Evolutionary conservation across 2,797 vertebrate species (phyloP).

Genomic region (Pantherophis vulpinus): DNA sequence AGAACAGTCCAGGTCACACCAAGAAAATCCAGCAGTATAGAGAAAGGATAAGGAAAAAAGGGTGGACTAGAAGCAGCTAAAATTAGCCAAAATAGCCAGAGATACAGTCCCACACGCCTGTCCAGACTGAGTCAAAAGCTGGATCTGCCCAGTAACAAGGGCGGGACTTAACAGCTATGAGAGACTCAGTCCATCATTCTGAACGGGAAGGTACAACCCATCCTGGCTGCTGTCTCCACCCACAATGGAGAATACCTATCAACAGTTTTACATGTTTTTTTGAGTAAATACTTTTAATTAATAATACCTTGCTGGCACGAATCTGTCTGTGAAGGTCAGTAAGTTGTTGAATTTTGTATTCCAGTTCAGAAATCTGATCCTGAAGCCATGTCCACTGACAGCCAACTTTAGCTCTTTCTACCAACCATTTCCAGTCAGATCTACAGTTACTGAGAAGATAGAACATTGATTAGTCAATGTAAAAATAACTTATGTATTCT

Average conservation of each 20-base stretch:
- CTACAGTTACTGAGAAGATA: conserved; percentile 72
- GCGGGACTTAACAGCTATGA: too few species aligned
- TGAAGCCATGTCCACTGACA: conserved; percentile 94
- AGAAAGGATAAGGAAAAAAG: too few species aligned
- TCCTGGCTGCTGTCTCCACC: too few species aligned
- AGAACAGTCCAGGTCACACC: too few species aligned
- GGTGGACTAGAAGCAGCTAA: too few species aligned
- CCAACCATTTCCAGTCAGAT: conserved; percentile 84
- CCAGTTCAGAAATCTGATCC: conserved; percentile 85
- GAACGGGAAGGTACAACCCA: too few species aligned
- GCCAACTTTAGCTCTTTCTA: conserved; percentile 85
- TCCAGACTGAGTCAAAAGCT: too few species aligned
- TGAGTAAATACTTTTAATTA: conserved; percentile 33
- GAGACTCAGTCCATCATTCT: too few species aligned
- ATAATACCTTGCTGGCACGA: conserved; percentile 82
- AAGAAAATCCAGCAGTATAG: too few species aligned
- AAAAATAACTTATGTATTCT: conserved; percentile 56
- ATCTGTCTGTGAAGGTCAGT: conserved; percentile 83
- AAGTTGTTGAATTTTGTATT: conserved; percentile 85
- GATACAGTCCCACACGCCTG: too few species aligned
- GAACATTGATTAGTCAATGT: conserved; percentile 67
- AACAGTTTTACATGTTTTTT: conserved; percentile 28
- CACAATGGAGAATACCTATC: neutral
- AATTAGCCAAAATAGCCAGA: too few species aligned
- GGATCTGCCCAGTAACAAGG: too few species aligned